Evolutionary conservation across 2,888 invertebrate species (phyloP).

Genomic region (Aphodius sticticus): DNA sequence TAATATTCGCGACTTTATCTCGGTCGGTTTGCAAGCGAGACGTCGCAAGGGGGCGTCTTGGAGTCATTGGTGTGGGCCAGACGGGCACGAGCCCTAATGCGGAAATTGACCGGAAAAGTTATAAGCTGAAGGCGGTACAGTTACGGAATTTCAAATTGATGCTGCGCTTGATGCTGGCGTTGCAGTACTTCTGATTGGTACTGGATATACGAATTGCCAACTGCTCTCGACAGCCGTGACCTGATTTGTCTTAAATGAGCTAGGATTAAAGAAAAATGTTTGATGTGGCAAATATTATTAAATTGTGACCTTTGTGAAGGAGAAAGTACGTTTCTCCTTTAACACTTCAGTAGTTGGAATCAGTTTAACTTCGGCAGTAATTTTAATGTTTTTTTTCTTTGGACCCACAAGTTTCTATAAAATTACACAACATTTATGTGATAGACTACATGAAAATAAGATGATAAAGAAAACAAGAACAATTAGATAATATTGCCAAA

Average conservation of each 20-base stretch:
- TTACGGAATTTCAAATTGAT: not conserved
- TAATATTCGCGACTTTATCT: constrained; percentile 20
- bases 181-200: not conserved
- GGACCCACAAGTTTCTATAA: too few relatives aligned
- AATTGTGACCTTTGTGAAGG: too few relatives aligned
- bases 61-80: not conserved
- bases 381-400: too few relatives aligned
- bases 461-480: too few relatives aligned
- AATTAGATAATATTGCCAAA: too few relatives aligned
- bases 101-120: constrained; percentile 4
- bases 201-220: not conserved
- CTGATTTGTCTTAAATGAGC: not conserved
- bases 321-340: too few relatives aligned
- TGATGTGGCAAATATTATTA: too few relatives aligned
- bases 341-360: too few relatives aligned
- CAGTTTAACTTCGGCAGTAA: too few relatives aligned
- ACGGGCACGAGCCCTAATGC: not conserved
- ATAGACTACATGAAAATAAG: too few relatives aligned
- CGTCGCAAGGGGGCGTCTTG: not conserved
- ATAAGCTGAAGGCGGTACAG: not conserved
- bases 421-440: too few relatives aligned
- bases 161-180: not conserved
- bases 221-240: not conserved
- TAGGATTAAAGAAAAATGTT: too few relatives aligned
- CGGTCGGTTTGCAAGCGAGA: not conserved